Evolutionary conservation across 2,113 vertebrate genomes (phyloP).

Genomic region (Callipepla squamata): DNA sequence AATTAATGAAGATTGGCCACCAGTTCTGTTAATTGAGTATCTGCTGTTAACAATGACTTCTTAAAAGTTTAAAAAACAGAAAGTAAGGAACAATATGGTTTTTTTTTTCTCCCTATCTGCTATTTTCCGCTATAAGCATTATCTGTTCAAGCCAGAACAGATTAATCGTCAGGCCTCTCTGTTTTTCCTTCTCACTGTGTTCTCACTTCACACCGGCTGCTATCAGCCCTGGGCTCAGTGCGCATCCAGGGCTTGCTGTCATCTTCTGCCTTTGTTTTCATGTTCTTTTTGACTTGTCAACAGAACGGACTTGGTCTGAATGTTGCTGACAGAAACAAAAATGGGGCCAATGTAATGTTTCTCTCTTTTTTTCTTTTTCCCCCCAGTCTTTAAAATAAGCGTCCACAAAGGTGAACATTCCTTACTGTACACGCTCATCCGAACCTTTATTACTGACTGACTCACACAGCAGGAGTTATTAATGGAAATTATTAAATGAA

Average conservation of each 20-base stretch:
- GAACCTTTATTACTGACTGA: conserved; percentile 39
- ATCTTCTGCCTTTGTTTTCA: too few relatives aligned
- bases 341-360: not conserved
- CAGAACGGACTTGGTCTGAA: not conserved
- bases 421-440: not conserved
- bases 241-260: too few relatives aligned
- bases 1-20: not conserved
- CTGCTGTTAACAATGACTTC: not conserved
- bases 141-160: not conserved
- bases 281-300: too few relatives aligned
- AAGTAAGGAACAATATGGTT: not conserved
- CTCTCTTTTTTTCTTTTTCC: not conserved
- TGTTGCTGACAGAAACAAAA: too few relatives aligned
- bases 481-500: conserved; percentile 51
- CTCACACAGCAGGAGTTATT: conserved; percentile 26
- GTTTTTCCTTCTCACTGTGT: conserved; percentile 23
- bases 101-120: not conserved
- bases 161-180: conserved; percentile 37
- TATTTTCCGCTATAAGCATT: not conserved
- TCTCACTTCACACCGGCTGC: too few relatives aligned
- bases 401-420: not conserved
- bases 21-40: not conserved
- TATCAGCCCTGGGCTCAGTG: too few relatives aligned
- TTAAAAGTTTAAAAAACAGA: not conserved
- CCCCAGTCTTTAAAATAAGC: not conserved